phyloP scores from a whole-genome alignment of 1,140 invertebrate genomes.

The Penaeus vannamei region DNA sequence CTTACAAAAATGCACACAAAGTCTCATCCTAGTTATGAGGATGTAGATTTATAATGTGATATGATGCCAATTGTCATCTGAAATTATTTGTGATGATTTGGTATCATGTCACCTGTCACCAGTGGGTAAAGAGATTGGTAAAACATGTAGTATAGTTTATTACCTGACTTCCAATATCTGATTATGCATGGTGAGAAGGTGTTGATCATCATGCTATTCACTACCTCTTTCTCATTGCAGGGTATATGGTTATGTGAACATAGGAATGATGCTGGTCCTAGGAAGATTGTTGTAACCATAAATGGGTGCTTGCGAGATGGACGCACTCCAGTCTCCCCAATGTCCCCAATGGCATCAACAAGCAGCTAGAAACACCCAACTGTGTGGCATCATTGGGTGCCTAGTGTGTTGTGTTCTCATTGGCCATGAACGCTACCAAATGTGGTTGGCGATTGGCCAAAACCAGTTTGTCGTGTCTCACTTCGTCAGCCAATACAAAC shows the following conservation, averaged over 20 bases:
- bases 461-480: slow-evolving; percentile 41
- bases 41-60: no score
- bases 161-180: no score
- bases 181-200: not conserved
- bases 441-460: slow-evolving; percentile 26
- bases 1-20: no score
- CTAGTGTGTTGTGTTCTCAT: slow-evolving; percentile 39
- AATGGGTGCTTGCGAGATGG: slow-evolving; percentile 86
- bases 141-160: no score
- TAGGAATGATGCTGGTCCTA: slow-evolving; percentile 92
- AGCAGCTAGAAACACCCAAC: slow-evolving; percentile 76
- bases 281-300: slow-evolving; percentile 91
- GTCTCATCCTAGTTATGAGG: no score
- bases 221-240: slow-evolving; percentile 71
- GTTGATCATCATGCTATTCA: not conserved
- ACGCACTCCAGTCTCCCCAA: slow-evolving; percentile 85
- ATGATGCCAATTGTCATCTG: no score
- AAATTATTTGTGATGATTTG: no score
- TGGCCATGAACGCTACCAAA: slow-evolving; percentile 40
- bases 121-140: no score
- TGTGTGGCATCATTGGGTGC: slow-evolving; percentile 52
- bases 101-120: no score
- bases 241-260: slow-evolving; percentile 98
- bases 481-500: slow-evolving; percentile 12
- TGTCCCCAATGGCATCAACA: slow-evolving; percentile 87